Evolutionary conservation across 1,140 invertebrate genomes (phyloP).

Genomic region (Callitettix versicolor): DNA sequence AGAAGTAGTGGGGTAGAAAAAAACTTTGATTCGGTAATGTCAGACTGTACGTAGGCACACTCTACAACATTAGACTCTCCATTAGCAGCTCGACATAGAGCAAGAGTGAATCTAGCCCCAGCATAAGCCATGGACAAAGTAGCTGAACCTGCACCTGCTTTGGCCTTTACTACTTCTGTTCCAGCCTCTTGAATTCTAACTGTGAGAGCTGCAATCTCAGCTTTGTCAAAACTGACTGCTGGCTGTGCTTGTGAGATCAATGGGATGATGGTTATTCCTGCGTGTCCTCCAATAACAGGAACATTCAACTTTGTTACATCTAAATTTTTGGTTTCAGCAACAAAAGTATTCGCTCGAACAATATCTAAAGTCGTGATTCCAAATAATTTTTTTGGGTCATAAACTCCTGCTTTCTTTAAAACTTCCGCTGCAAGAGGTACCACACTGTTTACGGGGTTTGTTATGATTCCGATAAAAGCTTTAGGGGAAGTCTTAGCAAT

Average conservation of each 20-base stretch:
- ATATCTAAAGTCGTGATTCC: conserved; percentile 88
- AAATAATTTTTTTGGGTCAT: conserved; percentile 83
- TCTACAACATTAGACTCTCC: conserved; percentile 84
- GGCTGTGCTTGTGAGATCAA: conserved; percentile 87
- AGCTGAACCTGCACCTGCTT: conserved; percentile 94
- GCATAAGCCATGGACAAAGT: conserved; percentile 98
- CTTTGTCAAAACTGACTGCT: conserved; percentile 53
- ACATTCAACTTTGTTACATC: conserved; percentile 55
- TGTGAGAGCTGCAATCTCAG: conserved; percentile 66
- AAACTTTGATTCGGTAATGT: conserved; percentile 78
- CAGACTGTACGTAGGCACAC: conserved; percentile 86
- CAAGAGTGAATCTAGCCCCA: conserved; percentile 79
- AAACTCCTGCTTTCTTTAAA: conserved; percentile 77
- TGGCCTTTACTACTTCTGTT: conserved; percentile 92
- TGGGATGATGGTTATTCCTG: conserved; percentile 95
- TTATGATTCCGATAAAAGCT: too few species aligned
- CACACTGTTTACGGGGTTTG: conserved; percentile 62
- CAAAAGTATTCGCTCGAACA: conserved; percentile 61
- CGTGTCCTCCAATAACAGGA: conserved; percentile 97
- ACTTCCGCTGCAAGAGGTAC: conserved; percentile 96
- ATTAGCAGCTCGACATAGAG: conserved; percentile 69
- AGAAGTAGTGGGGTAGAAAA: conserved; percentile 92
- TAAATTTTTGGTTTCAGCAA: conserved; percentile 61
- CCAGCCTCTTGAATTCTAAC: conserved; percentile 49
- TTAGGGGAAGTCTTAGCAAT: too few species aligned